phyloP scores from a whole-genome alignment of 2,113 vertebrate genomes.

The Ia io region DNA sequence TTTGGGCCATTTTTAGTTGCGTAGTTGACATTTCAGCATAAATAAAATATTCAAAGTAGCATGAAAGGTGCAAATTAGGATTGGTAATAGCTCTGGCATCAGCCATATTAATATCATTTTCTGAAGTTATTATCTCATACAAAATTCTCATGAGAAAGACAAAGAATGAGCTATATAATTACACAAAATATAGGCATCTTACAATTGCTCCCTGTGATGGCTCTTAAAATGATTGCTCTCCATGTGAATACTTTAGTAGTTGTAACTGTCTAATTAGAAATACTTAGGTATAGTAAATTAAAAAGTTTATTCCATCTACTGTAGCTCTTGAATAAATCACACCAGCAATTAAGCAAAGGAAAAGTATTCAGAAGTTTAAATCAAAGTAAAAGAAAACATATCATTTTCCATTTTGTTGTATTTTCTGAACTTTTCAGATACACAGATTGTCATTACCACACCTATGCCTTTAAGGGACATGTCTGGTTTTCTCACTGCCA shows the following conservation, averaged over 20 bases:
- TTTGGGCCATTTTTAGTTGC: constrained; percentile 52
- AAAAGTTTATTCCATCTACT: constrained; percentile 64
- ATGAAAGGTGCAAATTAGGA: constrained; percentile 66
- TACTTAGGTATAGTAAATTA: constrained; percentile 64
- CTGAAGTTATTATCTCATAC: constrained; percentile 65
- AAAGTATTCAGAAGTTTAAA: constrained; percentile 37
- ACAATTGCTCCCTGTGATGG: constrained; percentile 62
- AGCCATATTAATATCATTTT: constrained; percentile 66
- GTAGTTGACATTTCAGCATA: constrained; percentile 69
- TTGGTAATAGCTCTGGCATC: constrained; percentile 49
- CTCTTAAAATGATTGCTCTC: constrained; percentile 68
- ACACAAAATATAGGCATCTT: constrained; percentile 62
- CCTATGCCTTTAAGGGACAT: neutral
- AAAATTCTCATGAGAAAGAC: constrained; percentile 65
- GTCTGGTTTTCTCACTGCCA: constrained; percentile 8
- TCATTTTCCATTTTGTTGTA: neutral
- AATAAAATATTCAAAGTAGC: constrained; percentile 73
- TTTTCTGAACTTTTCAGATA: neutral
- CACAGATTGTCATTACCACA: neutral
- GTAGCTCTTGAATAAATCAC: constrained; percentile 44
- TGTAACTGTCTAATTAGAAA: constrained; percentile 73
- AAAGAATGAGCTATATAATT: constrained; percentile 67
- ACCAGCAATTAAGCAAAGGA: constrained; percentile 34
- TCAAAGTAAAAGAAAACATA: neutral
- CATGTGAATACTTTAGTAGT: constrained; percentile 64